Evolutionary conservation across 2,797 vertebrate genomes (phyloP).

Genomic region (Xiphorhynchus erythropygius): DNA sequence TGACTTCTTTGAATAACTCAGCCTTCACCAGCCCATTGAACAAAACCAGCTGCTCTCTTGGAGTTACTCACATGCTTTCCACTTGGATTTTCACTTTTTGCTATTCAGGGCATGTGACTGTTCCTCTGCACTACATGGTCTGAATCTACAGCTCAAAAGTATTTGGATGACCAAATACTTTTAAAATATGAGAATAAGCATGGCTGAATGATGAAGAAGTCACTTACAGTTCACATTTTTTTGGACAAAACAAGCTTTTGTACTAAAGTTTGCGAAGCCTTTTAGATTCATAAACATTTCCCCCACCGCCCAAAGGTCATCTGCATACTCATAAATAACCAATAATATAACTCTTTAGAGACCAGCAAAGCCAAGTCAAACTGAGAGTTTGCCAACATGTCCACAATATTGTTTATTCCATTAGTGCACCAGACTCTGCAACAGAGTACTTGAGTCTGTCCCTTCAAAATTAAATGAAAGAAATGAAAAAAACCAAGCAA

Average conservation of each 20-base stretch:
- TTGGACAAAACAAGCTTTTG: conserved; percentile 49
- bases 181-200: neutral
- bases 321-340: conserved; percentile 54
- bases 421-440: conserved; percentile 1
- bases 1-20: neutral
- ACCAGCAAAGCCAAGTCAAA: conserved; percentile 50
- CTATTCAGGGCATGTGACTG: neutral
- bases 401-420: conserved; percentile 56
- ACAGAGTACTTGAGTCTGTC: conserved; percentile 31
- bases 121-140: neutral
- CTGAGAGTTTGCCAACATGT: conserved; percentile 35
- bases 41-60: neutral
- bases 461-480: conserved; percentile 25
- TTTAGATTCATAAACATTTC: conserved; percentile 65
- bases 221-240: conserved; percentile 53
- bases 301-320: conserved; percentile 51
- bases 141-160: neutral
- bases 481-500: neutral
- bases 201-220: conserved; percentile 31
- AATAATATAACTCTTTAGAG: conserved; percentile 52
- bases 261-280: conserved; percentile 7
- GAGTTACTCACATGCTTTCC: neutral
- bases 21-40: conserved; percentile 11
- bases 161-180: neutral
- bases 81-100: conserved; percentile 12